phyloP scores from a whole-genome alignment of 1,140 invertebrate species.

The Wasmannia auropunctata region DNA sequence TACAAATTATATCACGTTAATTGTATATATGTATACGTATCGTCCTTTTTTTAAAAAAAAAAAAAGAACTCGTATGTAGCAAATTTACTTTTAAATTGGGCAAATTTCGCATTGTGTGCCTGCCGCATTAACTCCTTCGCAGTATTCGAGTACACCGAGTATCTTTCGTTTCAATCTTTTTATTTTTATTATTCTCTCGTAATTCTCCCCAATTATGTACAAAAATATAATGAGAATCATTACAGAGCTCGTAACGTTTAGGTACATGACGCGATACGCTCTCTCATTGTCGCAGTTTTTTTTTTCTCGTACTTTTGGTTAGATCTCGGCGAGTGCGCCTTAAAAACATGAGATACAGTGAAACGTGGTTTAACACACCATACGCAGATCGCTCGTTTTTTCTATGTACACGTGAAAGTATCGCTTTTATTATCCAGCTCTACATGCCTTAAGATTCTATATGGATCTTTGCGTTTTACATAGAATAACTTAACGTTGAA shows the following conservation, averaged over 20 bases:
- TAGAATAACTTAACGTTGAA: neutral
- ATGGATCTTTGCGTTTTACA: neutral
- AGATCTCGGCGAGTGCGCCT: constrained; percentile 28
- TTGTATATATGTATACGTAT: neutral
- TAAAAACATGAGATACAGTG: constrained; percentile 36
- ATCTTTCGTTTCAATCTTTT: constrained; percentile 70
- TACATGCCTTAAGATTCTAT: neutral
- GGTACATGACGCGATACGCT: constrained; percentile 72
- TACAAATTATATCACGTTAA: neutral
- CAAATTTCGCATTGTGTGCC: neutral
- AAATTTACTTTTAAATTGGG: neutral
- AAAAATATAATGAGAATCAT: constrained; percentile 83
- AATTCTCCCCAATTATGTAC: constrained; percentile 81
- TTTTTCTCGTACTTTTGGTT: constrained; percentile 25
- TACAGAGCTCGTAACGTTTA: constrained; percentile 78
- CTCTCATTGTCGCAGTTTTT: constrained; percentile 49
- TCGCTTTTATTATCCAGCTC: neutral
- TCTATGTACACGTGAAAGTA: constrained; percentile 14
- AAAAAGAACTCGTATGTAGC: neutral
- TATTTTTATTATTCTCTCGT: constrained; percentile 76
- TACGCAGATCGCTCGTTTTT: constrained; percentile 5
- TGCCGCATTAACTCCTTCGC: neutral
- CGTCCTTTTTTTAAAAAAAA: neutral
- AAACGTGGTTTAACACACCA: constrained; percentile 49
- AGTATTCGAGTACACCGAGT: neutral